Conservation (phyloP, 2,888 invertebrate species). For the Chironomus riparius region DNA sequence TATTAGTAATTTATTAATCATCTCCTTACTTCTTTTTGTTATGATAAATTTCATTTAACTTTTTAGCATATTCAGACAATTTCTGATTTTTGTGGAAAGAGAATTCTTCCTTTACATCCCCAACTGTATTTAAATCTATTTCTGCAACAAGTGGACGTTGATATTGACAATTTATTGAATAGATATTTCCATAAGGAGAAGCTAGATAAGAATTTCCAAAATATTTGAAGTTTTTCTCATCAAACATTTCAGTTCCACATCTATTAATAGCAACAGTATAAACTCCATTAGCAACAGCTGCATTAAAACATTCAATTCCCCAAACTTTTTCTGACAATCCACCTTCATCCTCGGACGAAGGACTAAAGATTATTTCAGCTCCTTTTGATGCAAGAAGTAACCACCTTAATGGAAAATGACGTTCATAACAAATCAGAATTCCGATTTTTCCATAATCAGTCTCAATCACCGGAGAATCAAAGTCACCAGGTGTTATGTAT, state of each 20-base stretch:
- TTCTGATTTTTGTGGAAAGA: constrained; percentile 12
- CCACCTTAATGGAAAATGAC: constrained; percentile 98
- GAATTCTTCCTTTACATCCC: not conserved
- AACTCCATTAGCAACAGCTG: constrained; percentile 92
- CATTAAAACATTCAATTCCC: constrained; percentile 90
- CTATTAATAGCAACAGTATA: constrained; percentile 72
- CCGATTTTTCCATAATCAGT: constrained; percentile 82
- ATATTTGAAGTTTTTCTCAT: constrained; percentile 55
- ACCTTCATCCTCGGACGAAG: constrained; percentile 81
- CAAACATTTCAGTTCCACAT: not conserved
- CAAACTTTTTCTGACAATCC: constrained; percentile 83
- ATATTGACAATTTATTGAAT: not conserved
- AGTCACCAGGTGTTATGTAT: constrained; percentile 88
- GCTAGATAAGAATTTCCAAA: constrained; percentile 57
- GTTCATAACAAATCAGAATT: constrained; percentile 94
- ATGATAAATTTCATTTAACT: not conserved
- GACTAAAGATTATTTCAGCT: constrained; percentile 98
- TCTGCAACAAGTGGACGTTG: not conserved
- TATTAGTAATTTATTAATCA: too few species aligned
- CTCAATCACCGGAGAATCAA: constrained; percentile 88
- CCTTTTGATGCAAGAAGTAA: constrained; percentile 93
- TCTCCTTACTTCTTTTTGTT: not conserved
- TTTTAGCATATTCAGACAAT: not conserved
- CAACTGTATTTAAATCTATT: not conserved
- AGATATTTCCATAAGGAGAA: not conserved